These are phyloP conservation scores for Spatulosminthurus flaviceps DNA, from an alignment of 2,888 invertebrate genomes.

Conservation along the genomic window DNA sequence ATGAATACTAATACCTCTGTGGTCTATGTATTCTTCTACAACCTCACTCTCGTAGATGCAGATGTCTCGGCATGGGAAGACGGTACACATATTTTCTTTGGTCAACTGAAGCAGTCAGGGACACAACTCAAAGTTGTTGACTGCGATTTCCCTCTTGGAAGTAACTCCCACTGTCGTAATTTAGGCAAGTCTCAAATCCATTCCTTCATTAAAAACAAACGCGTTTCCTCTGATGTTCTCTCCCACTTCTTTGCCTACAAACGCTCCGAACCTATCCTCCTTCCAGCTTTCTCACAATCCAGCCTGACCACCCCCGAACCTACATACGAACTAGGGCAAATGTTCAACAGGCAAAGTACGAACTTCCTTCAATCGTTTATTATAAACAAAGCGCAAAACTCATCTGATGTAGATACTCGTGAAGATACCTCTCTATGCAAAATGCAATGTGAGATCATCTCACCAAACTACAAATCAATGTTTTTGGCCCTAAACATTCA, in stretches of 20 bases:
- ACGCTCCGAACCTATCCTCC: not conserved
- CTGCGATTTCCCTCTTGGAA: conserved; percentile 17
- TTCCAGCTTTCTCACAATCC: not conserved
- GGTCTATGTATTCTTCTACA: not conserved
- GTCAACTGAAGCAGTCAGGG: not conserved
- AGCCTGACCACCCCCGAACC: not conserved
- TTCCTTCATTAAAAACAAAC: conserved; percentile 17
- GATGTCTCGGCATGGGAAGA: not conserved
- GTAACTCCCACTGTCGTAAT: not conserved
- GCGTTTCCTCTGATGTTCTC: conserved; percentile 1
- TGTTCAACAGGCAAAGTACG: not conserved
- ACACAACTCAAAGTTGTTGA: not conserved
- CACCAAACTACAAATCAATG: not conserved
- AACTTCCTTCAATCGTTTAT: not conserved
- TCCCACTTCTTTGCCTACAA: not conserved
- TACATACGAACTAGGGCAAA: not conserved
- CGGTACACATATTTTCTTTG: conserved; percentile 4
- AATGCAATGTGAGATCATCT: conserved; percentile 1
- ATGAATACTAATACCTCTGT: not conserved
- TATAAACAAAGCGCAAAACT: not conserved
- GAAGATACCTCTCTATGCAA: not conserved
- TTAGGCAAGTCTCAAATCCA: not conserved
- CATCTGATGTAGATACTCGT: not conserved
- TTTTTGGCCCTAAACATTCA: not conserved
- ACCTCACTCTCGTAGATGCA: not conserved